Base-by-base conservation (phyloP, 2,113 vertebrate species). In the Actinemys pallida region DNA sequence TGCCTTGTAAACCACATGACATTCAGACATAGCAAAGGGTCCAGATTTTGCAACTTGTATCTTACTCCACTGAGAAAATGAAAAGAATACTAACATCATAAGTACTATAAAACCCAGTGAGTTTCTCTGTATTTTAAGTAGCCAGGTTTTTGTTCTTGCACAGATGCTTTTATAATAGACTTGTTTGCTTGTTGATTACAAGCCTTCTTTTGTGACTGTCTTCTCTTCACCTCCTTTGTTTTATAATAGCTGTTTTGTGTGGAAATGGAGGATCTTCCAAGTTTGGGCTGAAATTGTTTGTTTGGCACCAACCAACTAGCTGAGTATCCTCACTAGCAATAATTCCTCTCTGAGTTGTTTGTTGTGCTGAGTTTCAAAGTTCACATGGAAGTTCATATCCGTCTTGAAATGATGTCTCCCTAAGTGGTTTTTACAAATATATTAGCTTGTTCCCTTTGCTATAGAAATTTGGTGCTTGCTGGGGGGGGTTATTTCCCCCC, bases 401-500 rank as follows among this genome's bases (percentile, higher is more conserved):
- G 69, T 81, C 84, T 87, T 65, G 17, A 5, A 5, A 16, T 35
- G 8, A 52, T 81, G 29, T 50, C 42, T 49, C 47, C 49, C 12
- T n/a, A 45, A 75, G 25, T 54, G 79, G 14, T 24, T 56, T 22
- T 49, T 49, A 29, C 50, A 93, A 83, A 88, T 39, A 83, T 62
- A 80, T 75, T 39, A 53, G 45, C 5, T 86, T 29, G 4, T 6
- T 0, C 5, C 59, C 39, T 50, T 25, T 4, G 0, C 0, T 20
- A 39, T 4, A 19, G 22, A 81, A 80, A 25, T 22, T 69, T 59
- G 62, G 6, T 65, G 14, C 49, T 76, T 54, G 1, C 29, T 35
- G 35, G 11, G 50, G 50, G 50, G 35, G 50, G 19, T 52, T 56
- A 88, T 84, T 84, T 47, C 29, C 6, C 7, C 89, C 42, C 83